These are phyloP conservation scores for Gorsachius magnificus DNA, from an alignment of 2,797 vertebrate genomes.

Conservation along the genomic window DNA sequence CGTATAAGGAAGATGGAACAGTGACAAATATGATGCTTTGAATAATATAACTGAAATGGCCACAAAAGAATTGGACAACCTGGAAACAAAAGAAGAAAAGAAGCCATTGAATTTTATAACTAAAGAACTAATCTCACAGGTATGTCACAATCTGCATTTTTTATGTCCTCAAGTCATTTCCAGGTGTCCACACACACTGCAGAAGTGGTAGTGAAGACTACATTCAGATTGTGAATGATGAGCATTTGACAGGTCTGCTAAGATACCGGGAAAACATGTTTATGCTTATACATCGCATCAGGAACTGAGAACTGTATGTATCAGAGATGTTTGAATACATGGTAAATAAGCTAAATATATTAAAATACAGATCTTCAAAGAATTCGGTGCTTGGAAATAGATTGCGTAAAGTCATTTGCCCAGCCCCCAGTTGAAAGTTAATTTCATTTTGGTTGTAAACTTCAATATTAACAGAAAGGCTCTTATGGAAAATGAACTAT, in stretches of 20 bases:
- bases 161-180: neutral
- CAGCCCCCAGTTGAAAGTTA: neutral
- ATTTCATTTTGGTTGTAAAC: neutral
- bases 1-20: neutral
- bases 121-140: neutral
- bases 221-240: neutral
- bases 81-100: neutral
- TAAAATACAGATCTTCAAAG: neutral
- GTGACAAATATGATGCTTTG: neutral
- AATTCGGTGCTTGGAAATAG: neutral
- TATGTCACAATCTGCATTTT: neutral
- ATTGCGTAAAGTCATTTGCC: neutral
- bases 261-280: neutral
- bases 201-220: neutral
- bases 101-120: neutral
- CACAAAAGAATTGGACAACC: neutral
- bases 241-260: neutral
- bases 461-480: neutral
- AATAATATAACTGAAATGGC: neutral
- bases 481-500: neutral
- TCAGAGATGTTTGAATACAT: neutral
- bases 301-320: neutral
- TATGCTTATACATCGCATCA: neutral
- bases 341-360: neutral
- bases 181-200: neutral